Evolutionary conservation across 2,113 vertebrate species (phyloP).

Genomic region (Macaca nemestrina): DNA sequence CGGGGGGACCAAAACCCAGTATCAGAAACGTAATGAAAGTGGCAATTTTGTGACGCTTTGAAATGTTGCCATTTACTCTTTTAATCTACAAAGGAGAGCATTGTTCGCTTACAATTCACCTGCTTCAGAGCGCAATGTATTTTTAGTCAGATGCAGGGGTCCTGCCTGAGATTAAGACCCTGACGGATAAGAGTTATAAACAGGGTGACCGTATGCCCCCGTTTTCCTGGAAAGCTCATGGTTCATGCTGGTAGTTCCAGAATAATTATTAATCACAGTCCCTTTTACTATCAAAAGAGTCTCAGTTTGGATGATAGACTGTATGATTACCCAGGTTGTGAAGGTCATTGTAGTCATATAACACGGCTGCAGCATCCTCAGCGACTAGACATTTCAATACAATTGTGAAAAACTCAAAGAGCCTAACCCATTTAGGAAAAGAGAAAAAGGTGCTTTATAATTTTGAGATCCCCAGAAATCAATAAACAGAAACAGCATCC

Average conservation of each 20-base stretch:
- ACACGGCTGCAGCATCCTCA: not conserved
- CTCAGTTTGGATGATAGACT: not conserved
- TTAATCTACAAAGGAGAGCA: not conserved
- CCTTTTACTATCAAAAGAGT: not conserved
- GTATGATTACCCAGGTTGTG: not conserved
- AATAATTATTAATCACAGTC: not conserved
- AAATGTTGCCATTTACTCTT: not conserved
- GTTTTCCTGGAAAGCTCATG: not conserved
- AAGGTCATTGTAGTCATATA: not conserved
- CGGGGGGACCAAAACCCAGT: not conserved
- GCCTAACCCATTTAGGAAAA: not conserved
- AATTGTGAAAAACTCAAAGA: not conserved
- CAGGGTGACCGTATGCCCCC: not conserved
- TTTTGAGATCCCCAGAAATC: not conserved
- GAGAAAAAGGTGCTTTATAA: not conserved
- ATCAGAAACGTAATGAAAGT: conserved; percentile 12
- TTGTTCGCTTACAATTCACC: not conserved
- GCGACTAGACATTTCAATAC: not conserved
- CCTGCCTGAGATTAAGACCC: not conserved
- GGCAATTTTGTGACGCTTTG: not conserved
- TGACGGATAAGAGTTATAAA: not conserved
- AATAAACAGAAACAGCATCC: not conserved
- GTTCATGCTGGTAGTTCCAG: not conserved
- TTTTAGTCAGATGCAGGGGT: not conserved
- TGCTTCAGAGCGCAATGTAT: not conserved